Evolutionary conservation across 2,113 vertebrate genomes (phyloP), one percentile per base, ranked within the genome.

Genomic region (Percina caprodes): DNA sequence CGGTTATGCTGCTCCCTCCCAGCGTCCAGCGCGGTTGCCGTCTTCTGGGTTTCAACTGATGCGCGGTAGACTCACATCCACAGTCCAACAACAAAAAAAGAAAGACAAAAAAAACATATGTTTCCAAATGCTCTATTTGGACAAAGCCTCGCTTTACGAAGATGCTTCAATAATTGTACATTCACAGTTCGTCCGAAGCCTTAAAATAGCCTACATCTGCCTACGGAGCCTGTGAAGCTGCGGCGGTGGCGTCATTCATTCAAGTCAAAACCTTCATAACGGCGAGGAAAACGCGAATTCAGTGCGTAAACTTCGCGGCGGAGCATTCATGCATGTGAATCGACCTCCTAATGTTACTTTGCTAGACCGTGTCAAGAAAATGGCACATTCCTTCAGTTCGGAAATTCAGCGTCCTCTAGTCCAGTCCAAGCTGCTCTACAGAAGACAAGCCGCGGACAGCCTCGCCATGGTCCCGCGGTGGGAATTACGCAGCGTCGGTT

Each of bases 371-470:
- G 86, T 83, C 88, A 56, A 21, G 26, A 72, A 39, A 26, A 51
- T 1, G 69, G 59, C 85, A 58, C 93, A 94, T 95, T 94, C 92
- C 94, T 92, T 79, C 88, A 89, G 86, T 89, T 75, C 62, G 69
- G 56, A 62, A 23, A 23, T 66, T 33, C 67, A 35, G 24, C 80
- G 82, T 88, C 77, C 73, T 84, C 79, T 81, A 3, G 39, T 42
- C 39, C 39, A 42, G 39, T 42, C 9, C 39, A 3, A 80, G 71
- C 74, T 56, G 69, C 60, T 75, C 70, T 59, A 12, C 67, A 7
- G 61, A 15, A 60, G 61, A 0, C 18, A 48, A 16, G 77, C 74
- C 12, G 82, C 23, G 54, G 79, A 52, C 59, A 33, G 77, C 62
- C 68, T 85, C 30, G 80, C 76, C 91, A 90, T 80, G 63, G 80